These are phyloP conservation scores for Eulithis testata DNA, from an alignment of 2,888 invertebrate genomes.

Conservation along the genomic window DNA sequence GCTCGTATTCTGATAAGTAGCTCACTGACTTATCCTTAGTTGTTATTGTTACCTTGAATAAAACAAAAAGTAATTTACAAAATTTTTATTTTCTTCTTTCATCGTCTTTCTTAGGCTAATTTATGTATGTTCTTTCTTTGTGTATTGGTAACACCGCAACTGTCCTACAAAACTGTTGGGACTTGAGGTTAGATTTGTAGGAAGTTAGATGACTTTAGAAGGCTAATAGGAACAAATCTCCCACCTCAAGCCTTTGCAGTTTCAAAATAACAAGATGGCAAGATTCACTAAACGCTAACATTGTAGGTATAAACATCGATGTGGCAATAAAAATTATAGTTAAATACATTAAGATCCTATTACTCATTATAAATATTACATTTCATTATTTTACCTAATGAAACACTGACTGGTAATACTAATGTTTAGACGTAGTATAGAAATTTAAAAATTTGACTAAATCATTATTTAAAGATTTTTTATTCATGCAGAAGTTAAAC, in stretches of 20 bases:
- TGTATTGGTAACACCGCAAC: slow-evolving; percentile 82
- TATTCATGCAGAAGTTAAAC: not conserved
- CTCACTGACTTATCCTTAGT: no score
- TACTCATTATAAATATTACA: slow-evolving; percentile 13
- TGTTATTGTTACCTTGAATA: no score
- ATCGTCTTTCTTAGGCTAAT: slow-evolving; percentile 77
- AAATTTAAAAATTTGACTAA: slow-evolving; percentile 22
- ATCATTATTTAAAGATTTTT: slow-evolving; percentile 2
- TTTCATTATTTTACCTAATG: slow-evolving; percentile 17
- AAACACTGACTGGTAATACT: slow-evolving; percentile 17
- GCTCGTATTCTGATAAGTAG: no score
- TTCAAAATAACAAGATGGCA: slow-evolving; percentile 77
- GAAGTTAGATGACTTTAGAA: slow-evolving; percentile 17
- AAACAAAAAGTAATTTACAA: slow-evolving; percentile 79
- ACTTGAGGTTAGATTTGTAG: slow-evolving; percentile 50
- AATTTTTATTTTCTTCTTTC: slow-evolving; percentile 78
- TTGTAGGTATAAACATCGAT: slow-evolving; percentile 54
- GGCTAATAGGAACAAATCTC: slow-evolving; percentile 25
- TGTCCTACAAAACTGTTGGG: slow-evolving; percentile 63
- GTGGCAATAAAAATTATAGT: slow-evolving; percentile 19
- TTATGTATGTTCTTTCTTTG: slow-evolving; percentile 74
- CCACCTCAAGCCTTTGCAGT: slow-evolving; percentile 56
- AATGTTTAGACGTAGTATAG: slow-evolving; percentile 33
- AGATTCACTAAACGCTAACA: slow-evolving; percentile 83
- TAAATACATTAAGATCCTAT: slow-evolving; percentile 10